Percentiles rank a stretch among this genome's conserved stretches.
These are phyloP conservation scores for Apamea epomidion DNA, from an alignment of 2,888 invertebrate species.

Conservation along the genomic window DNA sequence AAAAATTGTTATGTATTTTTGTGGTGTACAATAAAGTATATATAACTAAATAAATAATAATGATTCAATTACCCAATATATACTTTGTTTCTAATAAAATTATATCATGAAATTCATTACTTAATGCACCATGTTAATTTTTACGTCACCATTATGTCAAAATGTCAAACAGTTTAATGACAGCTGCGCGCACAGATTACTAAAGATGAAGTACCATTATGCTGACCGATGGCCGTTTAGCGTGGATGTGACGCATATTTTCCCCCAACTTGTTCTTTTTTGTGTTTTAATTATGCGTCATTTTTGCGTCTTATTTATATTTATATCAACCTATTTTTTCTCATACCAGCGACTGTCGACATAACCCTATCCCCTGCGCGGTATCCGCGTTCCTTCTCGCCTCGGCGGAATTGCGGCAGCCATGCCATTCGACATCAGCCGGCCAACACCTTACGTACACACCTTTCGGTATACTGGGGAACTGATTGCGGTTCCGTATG, in stretches of 20 bases:
- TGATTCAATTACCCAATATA: no score
- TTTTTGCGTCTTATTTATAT: neutral
- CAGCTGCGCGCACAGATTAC: neutral
- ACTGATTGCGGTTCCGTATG: conserved; percentile 9
- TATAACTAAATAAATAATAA: no score
- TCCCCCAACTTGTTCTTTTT: no score
- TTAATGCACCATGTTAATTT: no score
- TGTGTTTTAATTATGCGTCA: no score
- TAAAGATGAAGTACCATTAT: no score
- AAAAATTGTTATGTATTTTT: no score
- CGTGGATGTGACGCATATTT: no score
- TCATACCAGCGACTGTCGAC: neutral
- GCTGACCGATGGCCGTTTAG: no score
- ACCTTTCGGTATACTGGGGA: conserved; percentile 12
- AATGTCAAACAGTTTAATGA: neutral
- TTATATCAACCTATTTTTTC: neutral
- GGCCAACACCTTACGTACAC: conserved; percentile 65
- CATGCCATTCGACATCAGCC: conserved; percentile 59
- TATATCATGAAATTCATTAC: neutral
- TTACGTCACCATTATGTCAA: neutral
- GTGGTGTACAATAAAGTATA: no score
- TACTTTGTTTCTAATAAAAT: neutral
- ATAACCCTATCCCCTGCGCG: conserved; percentile 75
- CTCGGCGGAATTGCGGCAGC: conserved; percentile 69
- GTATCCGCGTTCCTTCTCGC: conserved; percentile 80